Evolutionary conservation across 2,888 invertebrate species (phyloP), one percentile per base, ranked within the genome.

Genomic region (Brachylomia viminalis): DNA sequence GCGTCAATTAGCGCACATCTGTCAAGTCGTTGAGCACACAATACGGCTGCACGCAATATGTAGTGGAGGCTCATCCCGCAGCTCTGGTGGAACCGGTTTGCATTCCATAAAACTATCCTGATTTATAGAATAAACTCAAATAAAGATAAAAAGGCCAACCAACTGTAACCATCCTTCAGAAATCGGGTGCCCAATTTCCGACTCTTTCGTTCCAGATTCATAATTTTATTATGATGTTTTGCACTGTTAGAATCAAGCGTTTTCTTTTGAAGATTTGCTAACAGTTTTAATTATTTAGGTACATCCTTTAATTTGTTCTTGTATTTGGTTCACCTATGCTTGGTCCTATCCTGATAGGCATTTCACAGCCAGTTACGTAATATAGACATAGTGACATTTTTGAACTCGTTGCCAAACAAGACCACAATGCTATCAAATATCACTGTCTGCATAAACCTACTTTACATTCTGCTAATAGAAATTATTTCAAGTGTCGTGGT

Each of bases 1-100:
- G 68, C 62, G 56, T 81, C 87, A 83, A 84, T 89, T 90, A 90
- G 70, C 83, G 76, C 65, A 73, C 87, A 86, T 80, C 78, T 83
- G 89, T 86, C 81, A 90, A 89, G 68, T 77, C 30, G 59, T 79
- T 67, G 59, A 65, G 59, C 67, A 80, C 76, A 84, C 75, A 84
- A 59, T 72, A 77, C 61, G 74, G 65, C 68, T 69, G 62, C 78
- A 74, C 75, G 68, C 67, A 77, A 38, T 80, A 78, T 73, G 79
- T 70, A 79, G 74, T 79, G 7, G 33, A 56, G 30, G 66, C 13
- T 85, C 59, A 85, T 74, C 65, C 30, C 49, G 8, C 23, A 56
- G 62, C 67, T 68, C 65, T 70, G 13, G n/a, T 42, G 11, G 23
- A 67, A 38, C 81, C 20, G n/a, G 72, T 47, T 47, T 58, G 38